phyloP scores from a whole-genome alignment of 1,140 invertebrate species.

The Planococcus citri region DNA sequence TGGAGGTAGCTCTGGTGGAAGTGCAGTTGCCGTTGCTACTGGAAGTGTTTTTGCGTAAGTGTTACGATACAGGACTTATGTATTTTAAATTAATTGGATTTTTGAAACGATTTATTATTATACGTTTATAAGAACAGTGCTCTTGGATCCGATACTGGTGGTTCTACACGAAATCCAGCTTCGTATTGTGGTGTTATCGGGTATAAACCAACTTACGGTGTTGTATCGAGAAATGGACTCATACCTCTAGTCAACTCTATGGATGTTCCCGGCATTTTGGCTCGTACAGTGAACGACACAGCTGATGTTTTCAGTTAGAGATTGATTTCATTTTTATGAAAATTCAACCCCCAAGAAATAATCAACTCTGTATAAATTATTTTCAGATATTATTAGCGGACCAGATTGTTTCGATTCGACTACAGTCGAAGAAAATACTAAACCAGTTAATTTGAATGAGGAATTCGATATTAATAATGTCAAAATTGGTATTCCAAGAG shows the following conservation, averaged over 20 bases:
- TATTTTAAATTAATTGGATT: too few relatives aligned
- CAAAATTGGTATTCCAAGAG: slow-evolving; percentile 68
- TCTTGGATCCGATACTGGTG: slow-evolving; percentile 94
- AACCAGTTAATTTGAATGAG: slow-evolving; percentile 34
- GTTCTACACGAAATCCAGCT: slow-evolving; percentile 91
- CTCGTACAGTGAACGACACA: slow-evolving; percentile 65
- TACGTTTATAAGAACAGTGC: too few relatives aligned
- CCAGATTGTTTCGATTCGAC: slow-evolving; percentile 76
- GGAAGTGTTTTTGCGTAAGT: slow-evolving; percentile 63
- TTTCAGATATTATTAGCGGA: slow-evolving; percentile 54
- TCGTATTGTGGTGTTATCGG: slow-evolving; percentile 90
- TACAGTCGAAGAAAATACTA: slow-evolving; percentile 47
- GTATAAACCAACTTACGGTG: slow-evolving; percentile 91
- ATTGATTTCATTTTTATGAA: neutral
- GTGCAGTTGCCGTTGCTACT: slow-evolving; percentile 82
- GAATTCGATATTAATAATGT: slow-evolving; percentile 48
- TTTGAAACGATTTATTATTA: too few relatives aligned
- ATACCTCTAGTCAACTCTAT: slow-evolving; percentile 95
- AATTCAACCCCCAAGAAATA: too few relatives aligned
- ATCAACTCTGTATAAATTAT: too few relatives aligned
- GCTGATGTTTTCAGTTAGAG: slow-evolving; percentile 45
- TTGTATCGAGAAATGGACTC: slow-evolving; percentile 81
- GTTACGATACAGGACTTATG: too few relatives aligned
- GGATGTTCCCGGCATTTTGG: slow-evolving; percentile 86
- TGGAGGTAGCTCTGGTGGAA: slow-evolving; percentile 94